Evolutionary conservation across 2,797 vertebrate species (phyloP).

Genomic region (Karalla daura): DNA sequence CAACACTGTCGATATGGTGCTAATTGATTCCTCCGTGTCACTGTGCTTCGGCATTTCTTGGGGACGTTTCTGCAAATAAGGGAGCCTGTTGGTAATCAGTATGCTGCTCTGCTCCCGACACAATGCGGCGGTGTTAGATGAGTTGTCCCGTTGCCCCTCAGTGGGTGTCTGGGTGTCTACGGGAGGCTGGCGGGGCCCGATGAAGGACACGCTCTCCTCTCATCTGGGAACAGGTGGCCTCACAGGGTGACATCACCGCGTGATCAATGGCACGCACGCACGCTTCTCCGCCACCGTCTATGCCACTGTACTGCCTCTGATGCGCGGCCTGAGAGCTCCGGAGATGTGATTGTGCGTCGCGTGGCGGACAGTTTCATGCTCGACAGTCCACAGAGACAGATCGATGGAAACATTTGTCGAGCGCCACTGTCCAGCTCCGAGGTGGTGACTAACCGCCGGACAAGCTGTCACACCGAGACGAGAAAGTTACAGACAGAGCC

Average conservation of each 20-base stretch:
- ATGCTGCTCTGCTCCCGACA: slow-evolving; percentile 67
- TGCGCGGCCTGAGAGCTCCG: slow-evolving; percentile 86
- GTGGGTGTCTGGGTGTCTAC: slow-evolving; percentile 68
- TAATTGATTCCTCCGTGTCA: slow-evolving; percentile 45
- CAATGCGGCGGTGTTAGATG: slow-evolving; percentile 65
- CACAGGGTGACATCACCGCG: slow-evolving; percentile 78
- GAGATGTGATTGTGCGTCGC: too few relatives aligned
- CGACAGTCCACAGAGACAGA: slow-evolving; percentile 44
- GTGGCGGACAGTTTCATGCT: slow-evolving; percentile 30
- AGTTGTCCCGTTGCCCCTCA: slow-evolving; percentile 72
- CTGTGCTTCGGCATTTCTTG: slow-evolving; percentile 28
- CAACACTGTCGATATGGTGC: too few relatives aligned
- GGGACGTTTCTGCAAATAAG: slow-evolving; percentile 44
- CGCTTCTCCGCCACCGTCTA: slow-evolving; percentile 58
- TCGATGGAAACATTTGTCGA: slow-evolving; percentile 45
- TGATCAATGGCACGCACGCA: slow-evolving; percentile 73
- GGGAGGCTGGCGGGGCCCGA: slow-evolving; percentile 62
- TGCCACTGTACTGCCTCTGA: too few relatives aligned
- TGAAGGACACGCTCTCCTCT: slow-evolving; percentile 77
- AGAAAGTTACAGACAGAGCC: slow-evolving; percentile 38
- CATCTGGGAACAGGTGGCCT: slow-evolving; percentile 81
- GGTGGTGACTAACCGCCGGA: slow-evolving; percentile 58
- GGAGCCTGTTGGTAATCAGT: slow-evolving; percentile 65
- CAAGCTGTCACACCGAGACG: slow-evolving; percentile 60
- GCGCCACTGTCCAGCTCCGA: slow-evolving; percentile 46